Evolutionary conservation across 2,888 invertebrate species (phyloP), one percentile per base, ranked within the genome.

Genomic region (Seira ritae): DNA sequence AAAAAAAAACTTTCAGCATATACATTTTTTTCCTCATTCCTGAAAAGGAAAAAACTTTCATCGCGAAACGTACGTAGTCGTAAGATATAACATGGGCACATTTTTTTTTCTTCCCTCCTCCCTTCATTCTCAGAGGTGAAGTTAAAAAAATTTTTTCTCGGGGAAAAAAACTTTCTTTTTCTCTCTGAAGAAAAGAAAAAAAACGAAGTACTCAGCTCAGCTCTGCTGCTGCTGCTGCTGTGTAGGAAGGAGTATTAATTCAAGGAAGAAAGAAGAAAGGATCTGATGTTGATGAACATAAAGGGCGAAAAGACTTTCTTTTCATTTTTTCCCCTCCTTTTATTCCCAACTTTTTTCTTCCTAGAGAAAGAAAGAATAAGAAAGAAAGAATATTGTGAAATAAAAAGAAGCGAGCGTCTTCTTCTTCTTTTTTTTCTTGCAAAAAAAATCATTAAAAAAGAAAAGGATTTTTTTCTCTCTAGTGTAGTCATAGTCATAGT

Each of bases 391-490:
- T n/a, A 50, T 67, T 24, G 46, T 17, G 50, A 76, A 60, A 50
- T 46, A 17, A 65, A 19, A 62, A 66, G 60, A 66, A 71, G 71
- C 50, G 70, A 42, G 72, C 72, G 72, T 50, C 71, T 70, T 31
- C 31, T 31, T 31, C 31, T 31, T 31, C 71, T 70, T 31, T 8
- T 31, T 31, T 8, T 31, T 31, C 31, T 31, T 31, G 31, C 31
- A 31, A 31, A 70, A 62, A 71, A 73, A 66, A 74, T 75, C 75
- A 78, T 78, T 78, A 78, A 78, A 78, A 80, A 67, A 80, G 70
- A 76, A 80, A 22, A 55, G 80, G 75, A 50, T 60, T 46, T 46
- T 23, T 65, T 19, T 55, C 12, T 55, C 55, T 55, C 1, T 55
- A 55, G 55, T 55, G 3, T 55, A 55, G 55, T 55, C 55, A 55